These are phyloP conservation scores for Spialia ferax DNA, from an alignment of 2,888 invertebrate species.

Conservation along the genomic window DNA sequence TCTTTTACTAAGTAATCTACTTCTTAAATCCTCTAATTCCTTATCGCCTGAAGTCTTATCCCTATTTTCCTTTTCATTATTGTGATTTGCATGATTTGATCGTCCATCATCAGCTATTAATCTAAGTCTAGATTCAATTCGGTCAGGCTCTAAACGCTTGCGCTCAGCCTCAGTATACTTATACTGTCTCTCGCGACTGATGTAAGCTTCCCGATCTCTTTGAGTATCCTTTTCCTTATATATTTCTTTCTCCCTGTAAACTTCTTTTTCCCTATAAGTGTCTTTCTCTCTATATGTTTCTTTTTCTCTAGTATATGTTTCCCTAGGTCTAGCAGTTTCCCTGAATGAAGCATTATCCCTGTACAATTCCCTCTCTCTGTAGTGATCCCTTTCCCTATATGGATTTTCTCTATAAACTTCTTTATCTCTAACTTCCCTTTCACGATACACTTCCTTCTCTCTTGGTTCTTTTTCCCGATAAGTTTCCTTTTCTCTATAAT, in stretches of 20 bases:
- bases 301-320: constrained; percentile 52
- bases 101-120: constrained; percentile 73
- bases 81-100: constrained; percentile 57
- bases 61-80: constrained; percentile 81
- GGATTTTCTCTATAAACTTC: constrained; percentile 72
- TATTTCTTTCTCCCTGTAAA: constrained; percentile 45
- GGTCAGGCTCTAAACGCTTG: constrained; percentile 70
- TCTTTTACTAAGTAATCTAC: constrained; percentile 90
- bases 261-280: constrained; percentile 68
- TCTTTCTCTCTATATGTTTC: constrained; percentile 71
- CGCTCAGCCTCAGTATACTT: constrained; percentile 73
- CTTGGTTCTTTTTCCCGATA: constrained; percentile 60
- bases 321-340: constrained; percentile 51
- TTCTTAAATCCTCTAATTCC: constrained; percentile 92
- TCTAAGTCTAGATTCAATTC: constrained; percentile 75
- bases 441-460: constrained; percentile 66
- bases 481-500: constrained; percentile 70
- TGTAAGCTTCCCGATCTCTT: constrained; percentile 66
- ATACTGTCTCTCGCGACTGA: constrained; percentile 70
- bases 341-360: constrained; percentile 66
- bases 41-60: constrained; percentile 83
- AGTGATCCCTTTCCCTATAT: constrained; percentile 76
- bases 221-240: constrained; percentile 69
- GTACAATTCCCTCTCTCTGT: constrained; percentile 69
- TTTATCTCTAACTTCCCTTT: constrained; percentile 61